Conservation (phyloP, 2,113 vertebrate species). For the Aspidoscelis tigris region DNA sequence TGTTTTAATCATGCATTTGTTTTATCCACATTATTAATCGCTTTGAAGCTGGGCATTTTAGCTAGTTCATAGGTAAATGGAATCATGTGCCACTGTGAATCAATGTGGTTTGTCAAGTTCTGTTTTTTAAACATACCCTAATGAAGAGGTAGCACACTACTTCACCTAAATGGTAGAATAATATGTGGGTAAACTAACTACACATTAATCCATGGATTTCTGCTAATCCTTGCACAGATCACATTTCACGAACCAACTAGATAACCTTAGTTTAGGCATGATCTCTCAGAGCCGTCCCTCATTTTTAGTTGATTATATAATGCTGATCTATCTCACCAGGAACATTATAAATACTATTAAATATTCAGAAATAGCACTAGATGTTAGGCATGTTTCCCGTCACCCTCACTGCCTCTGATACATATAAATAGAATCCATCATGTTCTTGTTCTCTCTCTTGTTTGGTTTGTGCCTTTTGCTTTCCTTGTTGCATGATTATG, state of each 20-base stretch:
- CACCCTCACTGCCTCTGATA: neutral
- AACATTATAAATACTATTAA: neutral
- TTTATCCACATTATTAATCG: no score
- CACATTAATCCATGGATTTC: neutral
- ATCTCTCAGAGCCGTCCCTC: neutral
- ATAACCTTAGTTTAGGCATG: neutral
- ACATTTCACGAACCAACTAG: neutral
- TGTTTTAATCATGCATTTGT: no score
- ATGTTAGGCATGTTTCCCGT: neutral
- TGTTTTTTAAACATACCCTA: neutral
- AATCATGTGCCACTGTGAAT: neutral
- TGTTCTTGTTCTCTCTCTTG: neutral
- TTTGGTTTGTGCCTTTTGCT: neutral
- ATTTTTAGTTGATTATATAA: neutral
- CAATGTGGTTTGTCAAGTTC: neutral
- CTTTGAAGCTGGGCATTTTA: neutral
- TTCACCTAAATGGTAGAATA: neutral
- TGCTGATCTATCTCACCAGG: neutral
- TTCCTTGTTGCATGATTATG: neutral
- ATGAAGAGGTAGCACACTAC: neutral
- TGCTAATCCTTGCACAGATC: neutral
- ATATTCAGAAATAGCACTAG: neutral
- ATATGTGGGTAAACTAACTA: constrained; percentile 7
- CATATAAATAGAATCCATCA: neutral
- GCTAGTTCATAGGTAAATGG: neutral